These are phyloP conservation scores for Rhombomys opimus DNA, from an alignment of 2,113 vertebrate species.

Conservation along the genomic window DNA sequence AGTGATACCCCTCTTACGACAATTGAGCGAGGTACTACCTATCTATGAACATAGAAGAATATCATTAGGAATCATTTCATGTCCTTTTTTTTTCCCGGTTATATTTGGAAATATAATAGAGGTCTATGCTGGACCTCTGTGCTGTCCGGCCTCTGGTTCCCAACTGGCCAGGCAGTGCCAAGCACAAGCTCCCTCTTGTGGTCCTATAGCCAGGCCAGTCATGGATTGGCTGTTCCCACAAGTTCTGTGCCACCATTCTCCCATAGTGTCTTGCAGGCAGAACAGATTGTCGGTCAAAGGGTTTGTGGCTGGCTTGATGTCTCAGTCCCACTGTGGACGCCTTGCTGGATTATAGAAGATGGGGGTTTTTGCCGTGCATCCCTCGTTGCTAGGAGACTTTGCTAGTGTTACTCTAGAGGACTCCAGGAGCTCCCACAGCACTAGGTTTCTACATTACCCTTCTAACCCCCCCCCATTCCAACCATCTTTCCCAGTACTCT, in stretches of 20 bases:
- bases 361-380: not conserved
- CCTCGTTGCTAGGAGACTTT: not conserved
- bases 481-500: not conserved
- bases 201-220: not conserved
- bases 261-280: not conserved
- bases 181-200: not conserved
- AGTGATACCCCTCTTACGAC: not conserved
- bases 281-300: not conserved
- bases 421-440: not conserved
- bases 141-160: not conserved
- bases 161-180: not conserved
- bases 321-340: not conserved
- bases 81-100: not conserved
- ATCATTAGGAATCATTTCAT: not conserved
- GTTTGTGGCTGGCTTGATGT: not conserved
- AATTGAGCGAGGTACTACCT: not conserved
- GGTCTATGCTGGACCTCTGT: not conserved
- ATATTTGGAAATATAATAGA: too few relatives aligned
- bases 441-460: not conserved
- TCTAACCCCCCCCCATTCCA: not conserved
- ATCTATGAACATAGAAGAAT: not conserved
- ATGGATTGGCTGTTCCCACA: not conserved
- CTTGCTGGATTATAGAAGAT: not conserved
- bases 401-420: not conserved
- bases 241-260: not conserved